Evolutionary conservation across 2,113 vertebrate species (phyloP).

Genomic region (Eubucco bourcierii): DNA sequence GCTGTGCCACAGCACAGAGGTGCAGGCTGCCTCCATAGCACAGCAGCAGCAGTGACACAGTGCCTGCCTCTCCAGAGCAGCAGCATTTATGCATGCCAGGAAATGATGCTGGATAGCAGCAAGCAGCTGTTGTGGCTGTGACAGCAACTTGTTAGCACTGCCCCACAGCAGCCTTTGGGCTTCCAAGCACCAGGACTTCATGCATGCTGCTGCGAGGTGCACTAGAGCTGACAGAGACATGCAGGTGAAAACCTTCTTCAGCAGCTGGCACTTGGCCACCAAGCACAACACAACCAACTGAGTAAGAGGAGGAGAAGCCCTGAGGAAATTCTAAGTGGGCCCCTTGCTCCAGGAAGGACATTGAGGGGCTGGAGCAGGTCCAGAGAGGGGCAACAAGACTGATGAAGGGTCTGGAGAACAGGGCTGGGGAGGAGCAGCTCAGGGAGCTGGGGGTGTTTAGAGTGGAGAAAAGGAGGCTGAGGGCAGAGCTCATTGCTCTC

Average conservation of each 20-base stretch:
- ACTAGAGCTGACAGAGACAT: conserved; percentile 47
- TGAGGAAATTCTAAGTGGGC: not conserved
- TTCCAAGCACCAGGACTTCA: conserved; percentile 51
- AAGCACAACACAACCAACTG: not conserved
- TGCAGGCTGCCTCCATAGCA: conserved; percentile 11
- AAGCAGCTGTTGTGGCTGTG: conserved; percentile 40
- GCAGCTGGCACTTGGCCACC: conserved; percentile 5
- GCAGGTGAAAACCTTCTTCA: conserved; percentile 38
- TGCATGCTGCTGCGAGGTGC: not conserved
- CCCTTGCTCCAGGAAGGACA: no score
- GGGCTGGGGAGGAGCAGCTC: no score
- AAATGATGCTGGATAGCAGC: conserved; percentile 49
- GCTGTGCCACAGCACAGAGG: conserved; percentile 38
- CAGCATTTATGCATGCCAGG: conserved; percentile 62
- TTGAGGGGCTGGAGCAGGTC: no score
- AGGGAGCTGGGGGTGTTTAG: no score
- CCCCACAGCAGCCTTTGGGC: conserved; percentile 36
- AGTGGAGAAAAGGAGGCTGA: no score
- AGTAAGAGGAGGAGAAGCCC: not conserved
- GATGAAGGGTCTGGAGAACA: no score
- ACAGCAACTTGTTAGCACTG: conserved; percentile 67
- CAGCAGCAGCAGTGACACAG: not conserved
- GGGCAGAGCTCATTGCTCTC: no score
- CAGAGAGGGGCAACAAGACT: no score
- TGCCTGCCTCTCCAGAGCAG: conserved; percentile 30